A percentile compares a stretch with the other conserved stretches of the same genome.
Conservation (phyloP, 2,888 invertebrate species). For the Diploptera punctata region DNA sequence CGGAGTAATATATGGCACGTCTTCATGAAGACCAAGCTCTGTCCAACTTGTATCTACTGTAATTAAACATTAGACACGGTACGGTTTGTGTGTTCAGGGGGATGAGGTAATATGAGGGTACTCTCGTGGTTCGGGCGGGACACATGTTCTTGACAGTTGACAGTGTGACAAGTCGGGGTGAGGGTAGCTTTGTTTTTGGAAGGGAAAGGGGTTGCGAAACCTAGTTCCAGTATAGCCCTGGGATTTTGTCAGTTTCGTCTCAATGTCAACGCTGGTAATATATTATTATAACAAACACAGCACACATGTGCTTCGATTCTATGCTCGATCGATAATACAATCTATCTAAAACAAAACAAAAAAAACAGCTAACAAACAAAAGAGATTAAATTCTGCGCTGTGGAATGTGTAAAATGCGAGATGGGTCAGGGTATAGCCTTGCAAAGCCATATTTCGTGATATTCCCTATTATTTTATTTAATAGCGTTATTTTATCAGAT, state of each 20-base stretch:
- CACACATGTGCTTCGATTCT: too few relatives aligned
- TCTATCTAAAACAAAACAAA: too few relatives aligned
- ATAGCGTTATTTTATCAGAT: too few relatives aligned
- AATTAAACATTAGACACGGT: conserved; percentile 13
- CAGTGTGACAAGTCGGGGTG: conserved; percentile 1
- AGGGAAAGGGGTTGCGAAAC: background rate
- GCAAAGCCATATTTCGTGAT: too few relatives aligned
- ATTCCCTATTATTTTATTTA: too few relatives aligned
- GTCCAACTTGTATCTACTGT: background rate
- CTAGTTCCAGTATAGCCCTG: background rate
- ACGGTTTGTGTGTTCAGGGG: background rate
- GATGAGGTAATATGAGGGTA: background rate
- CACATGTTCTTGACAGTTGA: conserved; percentile 19
- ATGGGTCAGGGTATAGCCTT: too few relatives aligned
- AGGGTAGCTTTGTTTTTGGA: background rate
- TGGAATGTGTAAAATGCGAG: too few relatives aligned
- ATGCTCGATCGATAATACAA: too few relatives aligned
- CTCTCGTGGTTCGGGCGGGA: background rate
- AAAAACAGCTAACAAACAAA: too few relatives aligned
- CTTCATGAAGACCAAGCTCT: too few relatives aligned
- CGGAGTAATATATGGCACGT: background rate
- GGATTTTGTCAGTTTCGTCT: conserved; percentile 19
- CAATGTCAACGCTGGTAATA: background rate
- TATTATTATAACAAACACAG: conserved; percentile 2
- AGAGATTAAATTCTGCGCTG: too few relatives aligned